Conservation (phyloP, 1,140 invertebrate species). For the Trichonephila clavata region DNA sequence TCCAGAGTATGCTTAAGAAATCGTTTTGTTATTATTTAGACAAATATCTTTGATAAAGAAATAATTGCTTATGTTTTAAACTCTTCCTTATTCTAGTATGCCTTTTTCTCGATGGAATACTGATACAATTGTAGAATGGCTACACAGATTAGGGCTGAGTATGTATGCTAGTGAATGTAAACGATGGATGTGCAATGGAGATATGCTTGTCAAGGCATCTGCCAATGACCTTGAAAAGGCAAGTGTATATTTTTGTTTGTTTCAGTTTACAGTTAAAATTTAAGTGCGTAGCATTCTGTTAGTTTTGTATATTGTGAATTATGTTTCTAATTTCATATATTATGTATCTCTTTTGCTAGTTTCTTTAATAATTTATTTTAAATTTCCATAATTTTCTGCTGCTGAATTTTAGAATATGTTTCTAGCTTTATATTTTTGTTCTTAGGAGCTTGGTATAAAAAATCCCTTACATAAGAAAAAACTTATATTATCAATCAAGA, state of each 20-base stretch:
- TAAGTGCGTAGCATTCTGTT: too few species aligned
- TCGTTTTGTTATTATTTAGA: too few species aligned
- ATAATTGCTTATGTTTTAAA: background rate
- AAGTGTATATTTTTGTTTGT: background rate
- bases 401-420: too few species aligned
- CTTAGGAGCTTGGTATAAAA: constrained; percentile 90
- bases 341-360: too few species aligned
- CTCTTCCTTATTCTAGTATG: constrained; percentile 62
- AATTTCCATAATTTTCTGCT: too few species aligned
- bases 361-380: too few species aligned
- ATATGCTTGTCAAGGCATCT: constrained; percentile 89
- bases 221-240: constrained; percentile 93
- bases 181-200: constrained; percentile 90
- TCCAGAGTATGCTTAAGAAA: constrained; percentile 53
- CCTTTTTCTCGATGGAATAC: constrained; percentile 88
- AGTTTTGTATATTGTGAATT: too few species aligned
- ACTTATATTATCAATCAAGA: constrained; percentile 69
- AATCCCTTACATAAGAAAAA: constrained; percentile 90
- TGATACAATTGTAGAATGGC: constrained; percentile 93
- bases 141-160: constrained; percentile 92
- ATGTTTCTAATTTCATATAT: too few species aligned
- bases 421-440: background rate
- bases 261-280: too few species aligned
- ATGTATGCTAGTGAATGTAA: constrained; percentile 90
- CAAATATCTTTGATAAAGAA: too few species aligned